Evolutionary conservation across 1,140 invertebrate species (phyloP), one percentile per base, ranked within the genome.

Genomic region (Brevipalpus yothersi): DNA sequence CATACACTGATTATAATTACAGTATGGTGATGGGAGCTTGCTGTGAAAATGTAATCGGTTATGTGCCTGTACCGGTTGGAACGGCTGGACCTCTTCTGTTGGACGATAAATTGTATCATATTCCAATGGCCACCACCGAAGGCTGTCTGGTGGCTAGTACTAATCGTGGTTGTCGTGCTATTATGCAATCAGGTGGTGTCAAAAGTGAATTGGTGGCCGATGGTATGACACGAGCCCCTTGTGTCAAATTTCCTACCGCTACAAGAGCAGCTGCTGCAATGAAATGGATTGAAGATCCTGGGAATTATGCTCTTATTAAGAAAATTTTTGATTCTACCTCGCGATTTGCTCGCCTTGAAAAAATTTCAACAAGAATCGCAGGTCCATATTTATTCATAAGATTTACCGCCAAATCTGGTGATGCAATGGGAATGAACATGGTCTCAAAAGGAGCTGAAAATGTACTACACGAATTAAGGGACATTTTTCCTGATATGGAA

Each of bases 401-500:
- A 62, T 98, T 98, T 73, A 81, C 85, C 45, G 91, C 93, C 0
- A 81, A 78, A 17, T 98, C 94, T 4, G 95, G 95, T 12, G 95
- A 99, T 71, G 95, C 95, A 0, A 99, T 99, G 95, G 95, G 95
- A 39, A 99, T 99, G 95, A 99, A 99, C 70, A 99, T 99, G 94
- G 73, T 98, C 0, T 96, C 91, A 0, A 98, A 98, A 74, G 66
- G 66, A 88, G 87, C 88, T 2, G 90, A 96, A 72, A 81, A 81
- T 65, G 82, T 86, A 0, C 67, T 96, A 7, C 79, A 80, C 59
- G 72, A 76, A 41, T 75, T 94, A 2, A 79, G 83, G 68, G 71
- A 75, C 56, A 71, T 75, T 41, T 95, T 90, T 69, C 77, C 82
- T 0, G 84, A 92, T 45, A 89, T 97, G 85, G 83, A 87, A 68